Base-by-base conservation (phyloP, 2,888 invertebrate species). In the Drosophila peninsularis region DNA sequence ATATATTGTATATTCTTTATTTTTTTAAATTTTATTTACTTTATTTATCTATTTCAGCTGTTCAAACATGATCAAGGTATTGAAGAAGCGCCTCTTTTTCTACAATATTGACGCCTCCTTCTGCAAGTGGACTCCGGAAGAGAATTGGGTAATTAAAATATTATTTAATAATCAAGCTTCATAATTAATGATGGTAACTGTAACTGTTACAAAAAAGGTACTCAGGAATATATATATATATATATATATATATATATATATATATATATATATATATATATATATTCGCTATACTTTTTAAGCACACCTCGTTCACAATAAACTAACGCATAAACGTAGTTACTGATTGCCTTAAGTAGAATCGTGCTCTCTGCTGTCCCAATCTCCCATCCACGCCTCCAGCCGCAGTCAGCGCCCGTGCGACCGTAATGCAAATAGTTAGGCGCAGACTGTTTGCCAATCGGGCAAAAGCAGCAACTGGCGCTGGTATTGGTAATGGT, bases 371-470 rank as follows among this genome's bases (percentile, higher is more conserved):
- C 66, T 41, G 36, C 36, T 37, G 9, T 3, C n/a, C 6, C 24
- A 13, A 0, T 37, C 11, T 37, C 11, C 5, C 37, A 13, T 1
- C 37, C 1, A 36, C 37, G 37, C 41, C 14, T 19, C n/a, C 19
- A 36, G 44, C 7, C 17, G 14, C 9, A 61, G 66, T 67, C 61
- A 19, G 62, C 63, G 52, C 52, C 70, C 52, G 54, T 45, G 66
- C 70, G 62, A 55, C 69, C 37, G 56, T 37, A 71, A 62, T 71
- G 68, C 72, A 71, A 69, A 78, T 78, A 75, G 75, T 77, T 61
- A 58, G 71, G 47, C 57, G 32, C 68, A 62, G 67, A 56, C 58
- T 49, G 58, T 37, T 17, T 71, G 42, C 52, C 56, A 44, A 76
- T 67, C 37, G 63, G 21, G 37, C 32, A 19, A 36, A 32, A 42